Percentiles rank a stretch among this genome's conserved stretches.
Conservation (phyloP, 2,797 vertebrate species). For the Tenualosa ilisha region DNA sequence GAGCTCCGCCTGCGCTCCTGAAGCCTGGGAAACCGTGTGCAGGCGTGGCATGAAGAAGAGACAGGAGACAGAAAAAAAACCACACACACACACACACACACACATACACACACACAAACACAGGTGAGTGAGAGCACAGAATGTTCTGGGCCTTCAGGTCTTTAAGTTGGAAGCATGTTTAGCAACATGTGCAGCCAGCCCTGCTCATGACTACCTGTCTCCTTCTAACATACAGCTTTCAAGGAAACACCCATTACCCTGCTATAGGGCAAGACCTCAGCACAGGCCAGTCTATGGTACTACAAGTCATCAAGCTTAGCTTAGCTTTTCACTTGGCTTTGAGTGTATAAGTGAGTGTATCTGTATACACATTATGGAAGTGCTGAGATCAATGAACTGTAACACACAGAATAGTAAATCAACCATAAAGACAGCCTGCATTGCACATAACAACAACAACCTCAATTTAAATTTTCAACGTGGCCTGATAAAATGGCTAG, state of each 20-base stretch:
- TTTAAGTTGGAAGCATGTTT: background rate
- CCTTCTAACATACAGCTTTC: background rate
- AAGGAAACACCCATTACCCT: background rate
- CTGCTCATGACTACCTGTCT: background rate
- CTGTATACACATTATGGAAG: background rate
- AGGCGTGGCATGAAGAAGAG: constrained; percentile 25
- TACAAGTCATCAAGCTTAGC: background rate
- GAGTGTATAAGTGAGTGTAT: no score
- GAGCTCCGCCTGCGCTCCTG: constrained; percentile 82
- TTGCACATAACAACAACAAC: background rate
- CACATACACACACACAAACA: background rate
- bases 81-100: constrained; percentile 1
- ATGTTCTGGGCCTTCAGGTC: constrained; percentile 2
- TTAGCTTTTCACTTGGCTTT: background rate
- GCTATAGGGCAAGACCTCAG: background rate
- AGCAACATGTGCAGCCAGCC: background rate
- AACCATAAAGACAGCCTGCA: background rate
- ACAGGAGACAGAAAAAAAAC: constrained; percentile 23
- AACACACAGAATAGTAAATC: background rate
- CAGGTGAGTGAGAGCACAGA: background rate
- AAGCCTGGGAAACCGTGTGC: constrained; percentile 61
- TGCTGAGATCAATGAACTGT: background rate
- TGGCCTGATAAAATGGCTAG: background rate
- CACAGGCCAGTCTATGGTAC: background rate
- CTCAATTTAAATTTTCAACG: background rate